These are phyloP conservation scores for Clepsis dumicolana DNA, from an alignment of 2,888 invertebrate species.

Conservation along the genomic window DNA sequence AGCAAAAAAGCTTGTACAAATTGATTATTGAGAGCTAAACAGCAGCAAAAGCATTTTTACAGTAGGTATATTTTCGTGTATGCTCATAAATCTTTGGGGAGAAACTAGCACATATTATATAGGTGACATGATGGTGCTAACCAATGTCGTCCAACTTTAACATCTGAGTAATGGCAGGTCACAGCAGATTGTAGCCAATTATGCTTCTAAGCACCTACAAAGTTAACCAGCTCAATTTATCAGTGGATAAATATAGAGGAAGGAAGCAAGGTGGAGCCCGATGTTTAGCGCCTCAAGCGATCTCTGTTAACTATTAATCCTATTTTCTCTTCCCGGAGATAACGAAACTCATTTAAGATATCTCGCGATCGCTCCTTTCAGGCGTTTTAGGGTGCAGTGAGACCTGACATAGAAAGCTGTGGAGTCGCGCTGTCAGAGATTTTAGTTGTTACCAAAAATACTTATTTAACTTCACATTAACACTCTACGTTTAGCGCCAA, in stretches of 20 bases:
- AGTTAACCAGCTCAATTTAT: constrained; percentile 50
- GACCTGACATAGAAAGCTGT: constrained; percentile 55
- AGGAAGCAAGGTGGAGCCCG: constrained; percentile 48
- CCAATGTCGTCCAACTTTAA: not conserved
- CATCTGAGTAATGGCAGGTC: not conserved
- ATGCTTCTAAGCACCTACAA: constrained; percentile 36
- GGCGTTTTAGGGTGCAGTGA: constrained; percentile 79
- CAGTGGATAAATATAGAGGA: constrained; percentile 48
- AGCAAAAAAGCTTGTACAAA: no score
- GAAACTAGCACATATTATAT: no score
- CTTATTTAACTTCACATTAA: no score
- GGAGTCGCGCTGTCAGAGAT: constrained; percentile 50
- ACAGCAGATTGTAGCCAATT: constrained; percentile 20
- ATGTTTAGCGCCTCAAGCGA: constrained; percentile 70
- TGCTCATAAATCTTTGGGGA: no score
- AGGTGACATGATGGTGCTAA: no score
- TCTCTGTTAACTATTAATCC: constrained; percentile 83
- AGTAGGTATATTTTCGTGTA: no score
- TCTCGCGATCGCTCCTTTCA: constrained; percentile 78
- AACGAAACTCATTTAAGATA: constrained; percentile 86
- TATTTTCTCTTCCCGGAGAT: constrained; percentile 82
- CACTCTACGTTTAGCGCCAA: no score
- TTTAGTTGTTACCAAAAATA: constrained; percentile 17
- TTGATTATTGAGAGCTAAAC: no score
- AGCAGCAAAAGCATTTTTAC: no score